Base-by-base conservation (phyloP, 1,140 invertebrate genomes). In the Acromyrmex echinatior region DNA sequence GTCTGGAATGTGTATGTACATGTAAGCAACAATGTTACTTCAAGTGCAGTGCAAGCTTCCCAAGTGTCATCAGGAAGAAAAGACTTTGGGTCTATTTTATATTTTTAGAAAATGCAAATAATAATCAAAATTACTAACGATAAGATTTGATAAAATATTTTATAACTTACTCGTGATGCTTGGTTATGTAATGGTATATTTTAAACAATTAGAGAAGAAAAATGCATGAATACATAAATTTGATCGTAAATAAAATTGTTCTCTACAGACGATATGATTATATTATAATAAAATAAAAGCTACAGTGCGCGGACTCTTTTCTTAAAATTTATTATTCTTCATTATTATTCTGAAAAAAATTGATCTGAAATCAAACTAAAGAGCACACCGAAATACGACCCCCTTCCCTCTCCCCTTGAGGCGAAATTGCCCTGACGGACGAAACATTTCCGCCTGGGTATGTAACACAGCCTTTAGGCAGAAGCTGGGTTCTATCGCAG, bases 401-500 rank as follows among this genome's bases (percentile, higher is more conserved):
- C 25, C 25, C 25, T 25, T 21, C 21, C 25, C 25, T 1, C 25
- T 0, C 25, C 25, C 25, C 87, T 91, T 86, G 89, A 87, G 87
- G 89, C 70, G 79, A 90, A 88, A 91, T 91, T 91, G 89, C 84
- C 82, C 60, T 88, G 86, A 70, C 90, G 88, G 91, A 91, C 91
- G 89, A 92, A 93, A 92, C 91, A 92, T 93, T 92, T 92, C 88
- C 87, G 87, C 87, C 88, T 80, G 90, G 82, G 81, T 87, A 81
- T 91, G 91, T 91, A 91, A 91, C 91, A 88, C 91, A 91, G 92
- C 92, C 93, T 95, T 95, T 95, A 94, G 93, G 92, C 92, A 93
- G 92, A 94, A 88, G 92, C 94, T 92, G 93, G 93, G 91, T 94
- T 95, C 94, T 94, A 95, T 95, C 95, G 92, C 93, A 94, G 94